Evolutionary conservation across 2,888 invertebrate species (phyloP), one percentile per base, ranked within the genome.

Genomic region (Ochropleura leucogaster): DNA sequence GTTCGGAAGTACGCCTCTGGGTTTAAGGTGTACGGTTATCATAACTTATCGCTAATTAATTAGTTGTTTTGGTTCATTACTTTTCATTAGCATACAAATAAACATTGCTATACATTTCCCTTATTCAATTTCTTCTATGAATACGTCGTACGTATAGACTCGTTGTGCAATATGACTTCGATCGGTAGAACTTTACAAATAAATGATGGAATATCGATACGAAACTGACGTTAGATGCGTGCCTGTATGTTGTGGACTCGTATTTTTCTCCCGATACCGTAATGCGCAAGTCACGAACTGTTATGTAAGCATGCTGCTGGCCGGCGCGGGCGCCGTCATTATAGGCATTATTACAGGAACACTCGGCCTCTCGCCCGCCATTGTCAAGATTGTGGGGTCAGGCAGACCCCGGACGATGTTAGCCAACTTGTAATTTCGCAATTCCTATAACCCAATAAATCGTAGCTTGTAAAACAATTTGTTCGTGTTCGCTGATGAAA

Each of bases 371-470:
- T 90, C 90, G 91, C 89, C 89, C 90, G 93, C 95, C 95, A 96
- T 96, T 96, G 96, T 96, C 96, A 96, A 96, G 96, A 96, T 96
- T 96, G 95, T 93, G 94, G 95, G 96, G 96, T 96, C 96, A 96
- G 94, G 87, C 85, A 88, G 92, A 92, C 92, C 93, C 90, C 63
- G 78, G 72, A 83, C 88, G 90, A 91, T 90, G 93, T 92, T 93
- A 91, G 91, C 92, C 90, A 94, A 92, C 93, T 93, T 92, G 94
- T 95, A 96, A 96, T 96, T 96, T 96, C 91, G 93, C 94, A 92
- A 93, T 94, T 93, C 94, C 93, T 94, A 94, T 95, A 94, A 93
- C 93, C 94, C 94, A 92, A 95, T 95, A 95, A 95, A 94, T 94
- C 92, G 91, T 89, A 91, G 90, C 92, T 94, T 93, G 94, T 94